phyloP scores from a whole-genome alignment of 2,888 invertebrate species.

The Nemotelus pantherinus region DNA sequence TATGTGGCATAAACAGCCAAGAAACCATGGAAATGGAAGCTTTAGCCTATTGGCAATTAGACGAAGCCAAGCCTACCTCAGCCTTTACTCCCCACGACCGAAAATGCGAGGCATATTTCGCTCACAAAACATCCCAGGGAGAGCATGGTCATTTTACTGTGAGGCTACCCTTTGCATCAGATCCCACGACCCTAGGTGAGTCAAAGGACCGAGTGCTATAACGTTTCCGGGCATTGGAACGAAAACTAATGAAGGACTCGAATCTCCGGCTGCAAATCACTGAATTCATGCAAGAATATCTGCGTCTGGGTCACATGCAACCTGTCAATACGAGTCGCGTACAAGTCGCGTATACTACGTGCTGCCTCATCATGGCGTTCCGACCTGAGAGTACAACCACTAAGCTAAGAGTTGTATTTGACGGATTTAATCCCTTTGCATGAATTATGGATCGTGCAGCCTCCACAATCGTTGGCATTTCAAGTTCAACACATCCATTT shows the following conservation, averaged over 20 bases:
- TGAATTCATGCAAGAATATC: too few species aligned
- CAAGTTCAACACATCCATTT: constrained; percentile 59
- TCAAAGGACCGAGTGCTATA: not conserved
- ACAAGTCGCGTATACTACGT: too few species aligned
- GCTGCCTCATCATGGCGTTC: too few species aligned
- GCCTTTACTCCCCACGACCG: not conserved
- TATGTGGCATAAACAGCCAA: not conserved
- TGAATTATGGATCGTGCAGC: constrained; percentile 54
- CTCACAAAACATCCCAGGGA: not conserved
- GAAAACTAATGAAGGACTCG: too few species aligned
- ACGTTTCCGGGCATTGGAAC: too few species aligned
- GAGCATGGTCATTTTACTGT: not conserved
- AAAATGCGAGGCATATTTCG: constrained; percentile 14
- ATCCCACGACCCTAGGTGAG: constrained; percentile 3
- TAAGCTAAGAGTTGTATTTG: too few species aligned
- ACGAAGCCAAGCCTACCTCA: not conserved
- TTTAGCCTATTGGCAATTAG: not conserved
- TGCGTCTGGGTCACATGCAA: too few species aligned
- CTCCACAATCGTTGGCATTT: constrained; percentile 59
- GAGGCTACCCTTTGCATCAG: not conserved
- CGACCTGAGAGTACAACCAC: too few species aligned
- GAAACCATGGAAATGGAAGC: too few species aligned
- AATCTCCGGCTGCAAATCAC: too few species aligned
- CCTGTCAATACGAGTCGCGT: too few species aligned
- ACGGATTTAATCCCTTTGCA: constrained; percentile 51